These are phyloP conservation scores for Mellilla xanthometata DNA, from an alignment of 2,888 invertebrate species.

Conservation along the genomic window DNA sequence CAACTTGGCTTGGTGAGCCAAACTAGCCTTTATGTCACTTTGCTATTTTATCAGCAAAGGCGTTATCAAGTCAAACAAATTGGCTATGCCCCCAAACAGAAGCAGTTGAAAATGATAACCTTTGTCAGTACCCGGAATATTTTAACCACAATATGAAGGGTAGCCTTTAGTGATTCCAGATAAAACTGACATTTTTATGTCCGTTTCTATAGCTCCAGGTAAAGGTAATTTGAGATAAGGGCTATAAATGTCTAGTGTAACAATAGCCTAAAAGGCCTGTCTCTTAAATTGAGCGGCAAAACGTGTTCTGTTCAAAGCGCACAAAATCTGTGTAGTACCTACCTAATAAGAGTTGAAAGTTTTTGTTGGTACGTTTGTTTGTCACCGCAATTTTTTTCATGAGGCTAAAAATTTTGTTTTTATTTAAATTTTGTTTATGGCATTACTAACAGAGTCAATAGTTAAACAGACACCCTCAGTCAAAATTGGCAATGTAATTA, in stretches of 20 bases:
- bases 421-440: too few relatives aligned
- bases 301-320: slow-evolving; percentile 16
- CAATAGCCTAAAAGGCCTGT: slow-evolving; percentile 26
- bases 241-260: slow-evolving; percentile 23
- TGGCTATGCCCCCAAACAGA: slow-evolving; percentile 13
- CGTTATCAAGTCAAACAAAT: slow-evolving; percentile 11
- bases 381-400: too few relatives aligned
- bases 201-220: slow-evolving; percentile 24
- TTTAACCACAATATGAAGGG: slow-evolving; percentile 20
- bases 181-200: slow-evolving; percentile 27
- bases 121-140: slow-evolving; percentile 23
- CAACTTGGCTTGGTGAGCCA: too few relatives aligned
- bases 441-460: too few relatives aligned
- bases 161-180: slow-evolving; percentile 19
- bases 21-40: too few relatives aligned
- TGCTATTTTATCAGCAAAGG: slow-evolving; percentile 8
- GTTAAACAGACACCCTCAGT: too few relatives aligned
- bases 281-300: slow-evolving; percentile 24
- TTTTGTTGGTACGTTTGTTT: slow-evolving; percentile 7
- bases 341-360: slow-evolving; percentile 20
- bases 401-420: too few relatives aligned
- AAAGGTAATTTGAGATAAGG: slow-evolving; percentile 26
- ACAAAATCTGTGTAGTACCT: slow-evolving; percentile 21
- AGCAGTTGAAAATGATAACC: slow-evolving; percentile 19
- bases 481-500: too few relatives aligned